These are phyloP conservation scores for Craterocephalus amniculus DNA, from an alignment of 2,797 vertebrate genomes.

Conservation along the genomic window DNA sequence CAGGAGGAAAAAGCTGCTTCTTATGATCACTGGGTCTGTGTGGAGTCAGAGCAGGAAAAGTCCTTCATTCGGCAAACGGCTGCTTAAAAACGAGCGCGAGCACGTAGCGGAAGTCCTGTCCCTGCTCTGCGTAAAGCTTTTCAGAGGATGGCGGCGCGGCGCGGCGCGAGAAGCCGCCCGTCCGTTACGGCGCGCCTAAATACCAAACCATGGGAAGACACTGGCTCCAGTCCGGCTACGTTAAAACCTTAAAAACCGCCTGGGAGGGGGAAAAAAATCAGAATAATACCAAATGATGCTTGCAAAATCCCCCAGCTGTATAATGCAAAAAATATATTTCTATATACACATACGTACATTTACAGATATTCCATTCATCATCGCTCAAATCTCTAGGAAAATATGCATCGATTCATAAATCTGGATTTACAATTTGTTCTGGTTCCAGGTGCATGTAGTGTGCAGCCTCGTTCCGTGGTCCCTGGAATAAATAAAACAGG, in stretches of 20 bases:
- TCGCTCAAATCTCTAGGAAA: conserved; percentile 85
- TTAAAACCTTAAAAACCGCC: conserved; percentile 78
- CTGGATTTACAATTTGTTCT: conserved; percentile 84
- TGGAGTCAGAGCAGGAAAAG: conserved; percentile 52
- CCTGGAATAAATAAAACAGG: conserved; percentile 82
- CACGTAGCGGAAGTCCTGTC: conserved; percentile 20
- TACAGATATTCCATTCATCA: conserved; percentile 85
- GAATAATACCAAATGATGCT: conserved; percentile 79
- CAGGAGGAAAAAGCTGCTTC: conserved; percentile 46
- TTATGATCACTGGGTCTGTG: conserved; percentile 49
- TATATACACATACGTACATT: conserved; percentile 85
- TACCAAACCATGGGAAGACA: conserved; percentile 81
- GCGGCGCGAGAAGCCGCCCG: too few species aligned
- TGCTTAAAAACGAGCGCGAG: conserved; percentile 35
- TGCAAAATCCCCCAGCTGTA: conserved; percentile 81
- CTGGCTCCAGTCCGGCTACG: conserved; percentile 77
- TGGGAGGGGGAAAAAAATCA: conserved; percentile 57
- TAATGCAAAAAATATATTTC: conserved; percentile 88
- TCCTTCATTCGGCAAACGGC: conserved; percentile 3
- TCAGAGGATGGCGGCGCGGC: conserved; percentile 65
- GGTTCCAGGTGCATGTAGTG: conserved; percentile 80
- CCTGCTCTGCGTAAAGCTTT: conserved; percentile 72
- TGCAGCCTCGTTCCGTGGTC: conserved; percentile 77
- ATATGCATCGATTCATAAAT: conserved; percentile 84
- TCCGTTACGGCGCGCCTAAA: too few species aligned